Percentiles rank a stretch among this genome's conserved stretches.
phyloP scores from a whole-genome alignment of 2,797 vertebrate genomes.

The Siniperca undulata region DNA sequence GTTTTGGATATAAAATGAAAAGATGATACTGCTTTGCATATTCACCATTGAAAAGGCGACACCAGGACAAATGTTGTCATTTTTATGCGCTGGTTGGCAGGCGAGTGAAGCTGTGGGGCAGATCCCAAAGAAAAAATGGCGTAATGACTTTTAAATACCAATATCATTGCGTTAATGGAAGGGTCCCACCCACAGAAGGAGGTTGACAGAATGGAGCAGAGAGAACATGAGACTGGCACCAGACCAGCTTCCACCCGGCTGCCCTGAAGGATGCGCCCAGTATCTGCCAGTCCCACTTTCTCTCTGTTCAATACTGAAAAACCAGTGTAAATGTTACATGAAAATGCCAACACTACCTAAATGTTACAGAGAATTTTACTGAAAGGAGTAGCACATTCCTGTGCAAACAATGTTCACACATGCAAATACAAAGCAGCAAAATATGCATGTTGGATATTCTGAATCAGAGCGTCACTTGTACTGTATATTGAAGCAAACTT shows the following conservation, averaged over 20 bases:
- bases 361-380: too few relatives aligned
- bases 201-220: too few relatives aligned
- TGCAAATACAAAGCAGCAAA: neutral
- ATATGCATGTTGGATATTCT: neutral
- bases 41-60: neutral
- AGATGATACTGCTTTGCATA: neutral
- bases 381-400: neutral
- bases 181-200: neutral
- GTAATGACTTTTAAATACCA: neutral
- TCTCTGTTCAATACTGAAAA: neutral
- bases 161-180: neutral
- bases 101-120: neutral
- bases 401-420: neutral
- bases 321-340: neutral
- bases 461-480: neutral
- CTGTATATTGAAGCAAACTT: neutral
- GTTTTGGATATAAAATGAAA: neutral
- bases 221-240: neutral
- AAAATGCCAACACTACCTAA: neutral
- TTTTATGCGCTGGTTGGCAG: too few relatives aligned
- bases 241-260: neutral
- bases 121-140: neutral
- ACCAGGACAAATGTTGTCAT: too few relatives aligned
- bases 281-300: neutral
- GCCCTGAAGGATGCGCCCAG: neutral